Conservation (phyloP, 2,888 invertebrate species). For the Epistrophe grossulariae region DNA sequence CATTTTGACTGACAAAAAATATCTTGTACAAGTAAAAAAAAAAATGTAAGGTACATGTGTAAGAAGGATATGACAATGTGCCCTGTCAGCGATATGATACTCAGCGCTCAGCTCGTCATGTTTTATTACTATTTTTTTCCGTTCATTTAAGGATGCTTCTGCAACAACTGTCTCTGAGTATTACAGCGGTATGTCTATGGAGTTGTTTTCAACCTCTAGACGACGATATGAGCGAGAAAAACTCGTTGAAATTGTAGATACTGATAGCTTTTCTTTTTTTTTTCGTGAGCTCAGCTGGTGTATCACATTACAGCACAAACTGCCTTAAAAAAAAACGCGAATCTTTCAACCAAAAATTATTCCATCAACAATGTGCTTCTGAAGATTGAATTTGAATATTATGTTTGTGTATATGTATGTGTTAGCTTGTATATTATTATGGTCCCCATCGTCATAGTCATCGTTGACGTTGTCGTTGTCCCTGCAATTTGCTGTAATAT, state of each 20-base stretch:
- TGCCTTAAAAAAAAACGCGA: conserved; percentile 27
- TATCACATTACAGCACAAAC: conserved; percentile 59
- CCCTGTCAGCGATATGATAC: conserved; percentile 69
- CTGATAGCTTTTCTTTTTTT: conserved; percentile 23
- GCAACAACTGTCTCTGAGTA: conserved; percentile 40
- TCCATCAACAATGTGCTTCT: conserved; percentile 68
- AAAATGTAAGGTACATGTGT: conserved; percentile 49
- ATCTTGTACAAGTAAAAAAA: conserved; percentile 37
- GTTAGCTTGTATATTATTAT: not conserved
- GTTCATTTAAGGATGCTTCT: conserved; percentile 62
- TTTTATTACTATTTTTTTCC: conserved; percentile 66
- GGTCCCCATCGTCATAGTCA: not conserved
- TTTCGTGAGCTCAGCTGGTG: conserved; percentile 42
- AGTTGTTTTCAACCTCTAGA: conserved; percentile 6
- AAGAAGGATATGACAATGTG: conserved; percentile 72
- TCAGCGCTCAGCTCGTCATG: conserved; percentile 70
- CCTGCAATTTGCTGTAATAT: conserved; percentile 29
- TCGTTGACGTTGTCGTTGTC: conserved; percentile 2
- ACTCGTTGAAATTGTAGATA: conserved; percentile 46
- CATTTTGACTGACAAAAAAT: conserved; percentile 22
- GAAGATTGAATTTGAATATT: conserved; percentile 63
- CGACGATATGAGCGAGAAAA: conserved; percentile 23
- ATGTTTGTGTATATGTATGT: not conserved
- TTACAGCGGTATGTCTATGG: conserved; percentile 6
- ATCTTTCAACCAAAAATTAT: conserved; percentile 68